Percentiles rank a stretch among this genome's conserved stretches.
Evolutionary conservation across 2,113 vertebrate species (phyloP).

Genomic region (Panthera uncia): DNA sequence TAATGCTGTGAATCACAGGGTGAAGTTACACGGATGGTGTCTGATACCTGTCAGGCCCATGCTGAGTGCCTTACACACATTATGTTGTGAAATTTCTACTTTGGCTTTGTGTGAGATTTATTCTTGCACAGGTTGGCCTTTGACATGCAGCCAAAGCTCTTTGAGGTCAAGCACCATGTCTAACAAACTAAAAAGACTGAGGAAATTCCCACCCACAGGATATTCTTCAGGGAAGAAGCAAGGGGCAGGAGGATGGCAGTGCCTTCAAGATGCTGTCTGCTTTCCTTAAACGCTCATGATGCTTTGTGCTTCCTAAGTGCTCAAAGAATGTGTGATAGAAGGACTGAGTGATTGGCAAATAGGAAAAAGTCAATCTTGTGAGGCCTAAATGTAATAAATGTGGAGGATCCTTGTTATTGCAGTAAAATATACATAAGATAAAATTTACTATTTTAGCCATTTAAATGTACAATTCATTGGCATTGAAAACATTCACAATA

Average conservation of each 20-base stretch:
- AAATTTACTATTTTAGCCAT: background rate
- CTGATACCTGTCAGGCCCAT: background rate
- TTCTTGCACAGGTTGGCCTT: background rate
- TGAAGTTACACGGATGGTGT: background rate
- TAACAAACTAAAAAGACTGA: background rate
- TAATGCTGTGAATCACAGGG: background rate
- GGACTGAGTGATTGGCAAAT: background rate
- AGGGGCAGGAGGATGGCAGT: background rate
- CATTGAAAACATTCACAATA: background rate
- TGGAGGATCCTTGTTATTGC: background rate
- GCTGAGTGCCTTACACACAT: no score
- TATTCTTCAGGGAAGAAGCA: background rate
- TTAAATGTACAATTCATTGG: background rate
- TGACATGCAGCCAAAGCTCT: background rate
- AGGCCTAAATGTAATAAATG: background rate
- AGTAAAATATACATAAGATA: background rate
- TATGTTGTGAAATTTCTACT: background rate
- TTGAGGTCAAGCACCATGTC: background rate
- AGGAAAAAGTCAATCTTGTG: background rate
- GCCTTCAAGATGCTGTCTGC: background rate
- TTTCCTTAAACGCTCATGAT: background rate
- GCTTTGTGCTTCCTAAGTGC: background rate
- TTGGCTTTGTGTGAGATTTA: background rate
- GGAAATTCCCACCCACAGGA: background rate
- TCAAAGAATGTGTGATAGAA: background rate